A percentile compares a stretch with the other conserved stretches of the same genome.
Conservation (phyloP, 1,140 invertebrate genomes). For the Megalopta genalis region DNA sequence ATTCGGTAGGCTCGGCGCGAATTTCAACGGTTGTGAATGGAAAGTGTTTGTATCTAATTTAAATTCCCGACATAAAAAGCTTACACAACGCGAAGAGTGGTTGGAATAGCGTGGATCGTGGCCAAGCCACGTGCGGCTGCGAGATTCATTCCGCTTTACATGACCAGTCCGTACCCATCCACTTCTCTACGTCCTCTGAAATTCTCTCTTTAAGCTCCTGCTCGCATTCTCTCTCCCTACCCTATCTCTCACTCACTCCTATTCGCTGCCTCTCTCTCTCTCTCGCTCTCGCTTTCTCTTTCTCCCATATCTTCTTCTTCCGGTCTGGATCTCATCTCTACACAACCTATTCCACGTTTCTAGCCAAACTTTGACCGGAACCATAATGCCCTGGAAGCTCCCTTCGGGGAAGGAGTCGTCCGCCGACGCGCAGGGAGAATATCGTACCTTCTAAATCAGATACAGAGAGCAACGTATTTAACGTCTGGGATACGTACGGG, state of each 20-base stretch:
- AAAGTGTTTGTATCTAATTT: slow-evolving; percentile 74
- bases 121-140: slow-evolving; percentile 75
- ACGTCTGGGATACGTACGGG: not conserved
- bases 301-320: slow-evolving; percentile 15
- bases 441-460: slow-evolving; percentile 1
- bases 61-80: slow-evolving; percentile 75
- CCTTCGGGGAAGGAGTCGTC: slow-evolving; percentile 37
- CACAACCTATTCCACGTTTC: slow-evolving; percentile 57
- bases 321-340: slow-evolving; percentile 51
- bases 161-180: slow-evolving; percentile 65
- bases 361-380: slow-evolving; percentile 56
- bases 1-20: slow-evolving; percentile 69
- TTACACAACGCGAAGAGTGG: slow-evolving; percentile 69
- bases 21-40: slow-evolving; percentile 65
- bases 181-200: slow-evolving; percentile 58
- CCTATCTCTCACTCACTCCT: not conserved
- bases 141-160: slow-evolving; percentile 75
- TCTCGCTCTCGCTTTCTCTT: not conserved
- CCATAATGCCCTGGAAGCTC: slow-evolving; percentile 41
- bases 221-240: slow-evolving; percentile 26
- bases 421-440: slow-evolving; percentile 15
- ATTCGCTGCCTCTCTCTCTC: not conserved
- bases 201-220: slow-evolving; percentile 50
- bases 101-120: slow-evolving; percentile 71
- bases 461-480: not conserved